These are phyloP conservation scores for Strix aluco DNA, from an alignment of 2,113 vertebrate species.

Conservation along the genomic window DNA sequence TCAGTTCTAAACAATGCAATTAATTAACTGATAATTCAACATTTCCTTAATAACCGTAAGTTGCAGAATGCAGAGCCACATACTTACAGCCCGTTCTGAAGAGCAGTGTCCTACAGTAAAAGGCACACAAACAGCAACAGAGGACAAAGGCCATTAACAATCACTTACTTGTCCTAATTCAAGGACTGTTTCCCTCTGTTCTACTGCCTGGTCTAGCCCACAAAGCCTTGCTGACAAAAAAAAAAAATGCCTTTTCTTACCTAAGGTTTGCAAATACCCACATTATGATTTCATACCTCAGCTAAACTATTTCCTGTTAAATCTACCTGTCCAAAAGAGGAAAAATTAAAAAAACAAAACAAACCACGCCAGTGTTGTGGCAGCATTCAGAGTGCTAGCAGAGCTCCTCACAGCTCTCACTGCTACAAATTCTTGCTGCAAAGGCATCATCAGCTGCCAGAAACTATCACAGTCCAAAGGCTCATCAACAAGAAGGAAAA, in stretches of 20 bases:
- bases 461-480: neutral
- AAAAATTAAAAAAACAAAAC: neutral
- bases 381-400: neutral
- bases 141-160: constrained; percentile 65
- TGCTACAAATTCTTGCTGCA: neutral
- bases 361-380: neutral
- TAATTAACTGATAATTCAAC: neutral
- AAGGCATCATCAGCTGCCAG: neutral
- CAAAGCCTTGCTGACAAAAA: neutral
- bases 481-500: neutral
- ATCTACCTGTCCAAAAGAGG: neutral
- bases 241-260: neutral
- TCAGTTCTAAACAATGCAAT: neutral
- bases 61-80: neutral
- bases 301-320: neutral
- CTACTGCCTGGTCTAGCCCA: neutral
- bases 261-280: neutral
- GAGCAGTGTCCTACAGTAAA: neutral
- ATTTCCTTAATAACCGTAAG: neutral
- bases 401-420: neutral
- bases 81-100: neutral
- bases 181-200: constrained; percentile 51
- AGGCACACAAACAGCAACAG: constrained; percentile 29
- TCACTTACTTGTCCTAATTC: constrained; percentile 48
- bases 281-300: neutral